A percentile compares a stretch with the other conserved stretches of the same genome.
Evolutionary conservation across 2,113 vertebrate species (phyloP).

Genomic region (Festucalex cinctus): DNA sequence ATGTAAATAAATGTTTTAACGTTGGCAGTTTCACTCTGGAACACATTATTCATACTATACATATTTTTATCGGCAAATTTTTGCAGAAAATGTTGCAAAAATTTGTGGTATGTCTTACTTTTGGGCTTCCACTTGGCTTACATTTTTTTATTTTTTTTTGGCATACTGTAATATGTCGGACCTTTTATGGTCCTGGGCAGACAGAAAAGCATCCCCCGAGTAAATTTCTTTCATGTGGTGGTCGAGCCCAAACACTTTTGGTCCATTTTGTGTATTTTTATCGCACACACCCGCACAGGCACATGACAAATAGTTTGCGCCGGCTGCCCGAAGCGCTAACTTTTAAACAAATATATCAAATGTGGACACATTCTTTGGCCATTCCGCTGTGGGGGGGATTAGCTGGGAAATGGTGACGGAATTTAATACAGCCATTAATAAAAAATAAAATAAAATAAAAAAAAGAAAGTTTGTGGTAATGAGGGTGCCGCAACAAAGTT

Average conservation of each 20-base stretch:
- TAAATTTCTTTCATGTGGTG: neutral
- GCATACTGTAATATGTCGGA: no score
- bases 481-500: slow-evolving; percentile 29
- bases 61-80: no score
- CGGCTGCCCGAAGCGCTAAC: neutral
- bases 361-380: slow-evolving; percentile 22
- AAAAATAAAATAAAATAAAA: no score
- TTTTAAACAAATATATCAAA: slow-evolving; percentile 40
- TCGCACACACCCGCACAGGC: neutral
- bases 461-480: slow-evolving; percentile 22
- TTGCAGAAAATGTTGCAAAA: no score
- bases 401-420: slow-evolving; percentile 36
- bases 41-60: no score
- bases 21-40: no score
- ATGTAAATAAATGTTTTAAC: no score
- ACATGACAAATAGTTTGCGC: slow-evolving; percentile 16
- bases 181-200: neutral
- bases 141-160: no score
- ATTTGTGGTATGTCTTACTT: no score
- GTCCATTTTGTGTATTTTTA: neutral
- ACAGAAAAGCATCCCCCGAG: neutral
- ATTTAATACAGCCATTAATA: slow-evolving; percentile 41
- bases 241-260: neutral
- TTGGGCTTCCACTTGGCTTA: no score
- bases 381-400: slow-evolving; percentile 26